Evolutionary conservation across 2,888 invertebrate species (phyloP).

Genomic region (Melipona bicolor): DNA sequence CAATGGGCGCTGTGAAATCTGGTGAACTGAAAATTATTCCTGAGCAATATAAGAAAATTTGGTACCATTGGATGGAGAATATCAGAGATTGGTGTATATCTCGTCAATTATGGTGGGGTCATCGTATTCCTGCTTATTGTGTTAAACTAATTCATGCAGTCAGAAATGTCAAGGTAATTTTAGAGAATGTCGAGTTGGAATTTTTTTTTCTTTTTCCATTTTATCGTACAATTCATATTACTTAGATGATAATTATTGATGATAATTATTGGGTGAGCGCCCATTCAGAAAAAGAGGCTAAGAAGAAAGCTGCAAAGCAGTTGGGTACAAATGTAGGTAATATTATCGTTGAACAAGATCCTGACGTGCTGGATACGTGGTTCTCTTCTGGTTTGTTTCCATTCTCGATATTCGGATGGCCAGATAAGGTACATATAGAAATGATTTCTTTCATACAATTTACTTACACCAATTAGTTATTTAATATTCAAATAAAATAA

Average conservation of each 20-base stretch:
- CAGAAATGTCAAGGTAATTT: slow-evolving; percentile 48
- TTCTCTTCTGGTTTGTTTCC: slow-evolving; percentile 98
- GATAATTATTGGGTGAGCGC: slow-evolving; percentile 86
- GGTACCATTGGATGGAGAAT: slow-evolving; percentile 98
- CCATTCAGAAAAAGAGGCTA: slow-evolving; percentile 90
- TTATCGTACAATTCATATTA: slow-evolving; percentile 24
- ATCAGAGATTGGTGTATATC: slow-evolving; percentile 99
- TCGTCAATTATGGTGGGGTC: slow-evolving; percentile 99
- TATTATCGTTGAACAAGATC: slow-evolving; percentile 90
- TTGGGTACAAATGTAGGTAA: slow-evolving; percentile 86
- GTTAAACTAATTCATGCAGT: slow-evolving; percentile 86
- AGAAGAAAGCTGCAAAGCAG: slow-evolving; percentile 90
- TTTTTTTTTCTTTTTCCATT: not conserved
- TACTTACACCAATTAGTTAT: not conserved
- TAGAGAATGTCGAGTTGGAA: not conserved
- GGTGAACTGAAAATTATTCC: slow-evolving; percentile 96
- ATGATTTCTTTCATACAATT: not conserved
- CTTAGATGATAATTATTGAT: slow-evolving; percentile 72
- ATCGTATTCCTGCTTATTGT: slow-evolving; percentile 97
- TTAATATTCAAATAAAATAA: slow-evolving; percentile 22
- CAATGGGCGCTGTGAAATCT: slow-evolving; percentile 91
- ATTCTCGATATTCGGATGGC: slow-evolving; percentile 99
- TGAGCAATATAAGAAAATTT: slow-evolving; percentile 94
- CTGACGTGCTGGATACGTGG: slow-evolving; percentile 99
- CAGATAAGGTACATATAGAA: slow-evolving; percentile 88